Evolutionary conservation across 2,888 invertebrate species (phyloP).

Genomic region (Polydesmus complanatus): DNA sequence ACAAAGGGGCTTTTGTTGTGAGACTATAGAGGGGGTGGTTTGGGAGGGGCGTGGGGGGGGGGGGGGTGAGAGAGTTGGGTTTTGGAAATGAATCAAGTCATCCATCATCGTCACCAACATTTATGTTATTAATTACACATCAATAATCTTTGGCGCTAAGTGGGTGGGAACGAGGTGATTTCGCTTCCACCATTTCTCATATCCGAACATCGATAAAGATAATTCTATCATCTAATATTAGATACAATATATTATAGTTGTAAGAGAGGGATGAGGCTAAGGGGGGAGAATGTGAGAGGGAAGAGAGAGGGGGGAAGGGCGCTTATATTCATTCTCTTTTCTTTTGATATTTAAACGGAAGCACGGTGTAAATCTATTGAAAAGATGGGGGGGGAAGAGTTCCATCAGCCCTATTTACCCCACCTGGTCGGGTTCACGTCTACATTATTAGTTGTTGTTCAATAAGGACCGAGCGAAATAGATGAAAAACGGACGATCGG

Average conservation of each 20-base stretch:
- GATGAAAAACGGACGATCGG: no score
- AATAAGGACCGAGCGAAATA: no score
- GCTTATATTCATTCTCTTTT: background rate
- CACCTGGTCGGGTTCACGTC: background rate
- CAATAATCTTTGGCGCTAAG: conserved; percentile 3
- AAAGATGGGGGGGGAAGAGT: background rate
- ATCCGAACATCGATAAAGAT: background rate
- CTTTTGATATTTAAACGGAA: background rate
- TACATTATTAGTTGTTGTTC: background rate
- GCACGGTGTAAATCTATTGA: background rate
- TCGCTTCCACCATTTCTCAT: no score
- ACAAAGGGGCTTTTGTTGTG: background rate
- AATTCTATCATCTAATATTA: background rate
- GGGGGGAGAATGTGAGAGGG: no score
- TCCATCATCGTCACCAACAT: conserved; percentile 11
- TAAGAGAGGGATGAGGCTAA: no score
- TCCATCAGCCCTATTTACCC: background rate
- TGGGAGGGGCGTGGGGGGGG: no score
- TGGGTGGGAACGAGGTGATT: background rate
- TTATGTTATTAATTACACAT: conserved; percentile 14
- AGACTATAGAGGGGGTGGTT: background rate
- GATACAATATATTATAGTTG: no score
- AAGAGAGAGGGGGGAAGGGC: background rate
- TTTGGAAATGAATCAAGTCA: conserved; percentile 13
- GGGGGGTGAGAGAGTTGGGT: no score